These are phyloP conservation scores for Danio tinwini DNA, from an alignment of 2,797 vertebrate species.

Conservation along the genomic window DNA sequence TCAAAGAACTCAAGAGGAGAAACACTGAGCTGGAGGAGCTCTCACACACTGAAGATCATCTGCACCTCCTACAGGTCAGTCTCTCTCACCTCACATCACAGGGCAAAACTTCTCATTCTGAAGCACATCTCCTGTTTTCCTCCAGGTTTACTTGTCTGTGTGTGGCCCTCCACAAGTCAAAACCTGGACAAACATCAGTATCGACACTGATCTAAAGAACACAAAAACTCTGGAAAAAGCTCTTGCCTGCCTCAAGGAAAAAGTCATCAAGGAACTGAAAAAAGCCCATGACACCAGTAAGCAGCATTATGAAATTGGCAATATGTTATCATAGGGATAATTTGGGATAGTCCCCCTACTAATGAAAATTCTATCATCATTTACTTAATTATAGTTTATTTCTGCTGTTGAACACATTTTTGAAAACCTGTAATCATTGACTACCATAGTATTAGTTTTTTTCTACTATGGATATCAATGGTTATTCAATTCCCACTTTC, in stretches of 20 bases:
- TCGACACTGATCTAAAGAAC: constrained; percentile 19
- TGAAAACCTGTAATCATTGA: background rate
- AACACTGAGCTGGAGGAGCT: constrained; percentile 37
- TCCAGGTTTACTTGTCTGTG: constrained; percentile 32
- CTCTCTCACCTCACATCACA: background rate
- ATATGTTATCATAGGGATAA: too few species aligned
- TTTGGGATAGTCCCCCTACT: background rate
- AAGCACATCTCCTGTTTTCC: background rate
- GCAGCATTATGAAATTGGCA: background rate
- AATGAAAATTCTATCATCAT: background rate
- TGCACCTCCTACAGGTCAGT: constrained; percentile 46
- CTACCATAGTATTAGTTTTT: too few species aligned
- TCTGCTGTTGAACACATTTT: background rate
- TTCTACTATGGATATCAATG: too few species aligned
- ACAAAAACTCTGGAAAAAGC: background rate
- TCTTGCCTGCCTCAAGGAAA: constrained; percentile 24
- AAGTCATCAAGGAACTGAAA: constrained; percentile 26
- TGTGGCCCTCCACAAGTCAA: background rate
- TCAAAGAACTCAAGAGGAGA: constrained; percentile 26
- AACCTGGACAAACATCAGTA: constrained; percentile 18
- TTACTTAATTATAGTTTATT: background rate
- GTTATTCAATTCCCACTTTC: too few species aligned
- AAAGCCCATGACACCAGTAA: constrained; percentile 18
- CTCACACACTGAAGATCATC: constrained; percentile 39
- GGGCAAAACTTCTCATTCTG: background rate